Base-by-base conservation (phyloP, 2,888 invertebrate species). In the Rhagonycha fulva region DNA sequence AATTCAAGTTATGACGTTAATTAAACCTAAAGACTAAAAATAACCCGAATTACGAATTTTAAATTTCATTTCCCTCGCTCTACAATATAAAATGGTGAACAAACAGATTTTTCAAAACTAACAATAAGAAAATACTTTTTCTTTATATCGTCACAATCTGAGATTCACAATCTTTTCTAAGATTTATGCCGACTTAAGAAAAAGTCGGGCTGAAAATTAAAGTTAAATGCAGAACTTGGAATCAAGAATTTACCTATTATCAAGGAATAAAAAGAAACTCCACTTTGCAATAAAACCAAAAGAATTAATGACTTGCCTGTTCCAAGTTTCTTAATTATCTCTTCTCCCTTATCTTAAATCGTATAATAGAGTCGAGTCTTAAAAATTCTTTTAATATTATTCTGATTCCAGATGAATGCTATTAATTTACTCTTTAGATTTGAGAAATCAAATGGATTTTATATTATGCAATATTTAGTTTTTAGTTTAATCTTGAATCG, bases 261-360 rank as follows among this genome's bases (percentile, higher is more conserved):
- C 68, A 70, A 70, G 70, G 68, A 73, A 76, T 73, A 74, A 74
- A 76, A 77, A 74, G 75, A n/a, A 66, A 26, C 9, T 26, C 24
- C 26, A 23, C 26, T 77, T 76, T 76, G 76, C 78, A 79, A 76
- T 76, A 76, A 78, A 78, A 79, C 66, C 74, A 78, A 78, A 81
- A 77, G 81, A 78, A 82, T 80, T 83, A 83, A 83, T 78, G 83
- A 82, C 82, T 81, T 80, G 82, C 80, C 82, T 81, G 81, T 82
- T 82, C 81, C 78, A 77, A 79, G 78, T 81, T 82, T 82, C 82
- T 82, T 82, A 83, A 83, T 83, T 83, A 83, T 82, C 82, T 82
- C 77, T 81, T 81, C 47, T 47, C 83, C 80, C 82, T 83, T 82
- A 83, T 83, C 82, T 82, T 77, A 71, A 80, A 81, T 81, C 80